Conservation (phyloP, 1,140 invertebrate species). For the Temnothorax curvispinosus region DNA sequence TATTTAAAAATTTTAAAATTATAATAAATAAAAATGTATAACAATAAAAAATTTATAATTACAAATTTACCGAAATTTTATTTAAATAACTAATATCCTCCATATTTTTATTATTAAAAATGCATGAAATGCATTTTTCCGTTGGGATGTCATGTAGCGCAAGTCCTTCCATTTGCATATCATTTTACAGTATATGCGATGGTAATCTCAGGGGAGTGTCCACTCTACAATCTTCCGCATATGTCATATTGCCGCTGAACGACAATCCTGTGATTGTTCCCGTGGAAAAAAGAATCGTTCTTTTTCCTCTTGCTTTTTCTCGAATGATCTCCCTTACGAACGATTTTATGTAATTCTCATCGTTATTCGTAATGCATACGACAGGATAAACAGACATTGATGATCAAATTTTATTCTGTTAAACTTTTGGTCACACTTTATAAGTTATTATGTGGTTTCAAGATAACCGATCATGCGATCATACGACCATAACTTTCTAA, state of each 20-base stretch:
- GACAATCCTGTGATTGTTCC: slow-evolving; percentile 39
- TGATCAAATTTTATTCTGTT: neutral
- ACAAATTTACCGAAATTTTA: slow-evolving; percentile 3
- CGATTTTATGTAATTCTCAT: neutral
- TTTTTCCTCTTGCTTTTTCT: slow-evolving; percentile 8
- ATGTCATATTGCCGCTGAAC: slow-evolving; percentile 46
- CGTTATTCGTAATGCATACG: neutral
- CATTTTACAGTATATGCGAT: slow-evolving; percentile 36
- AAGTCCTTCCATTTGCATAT: slow-evolving; percentile 50
- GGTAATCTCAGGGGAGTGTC: slow-evolving; percentile 49
- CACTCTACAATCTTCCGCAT: slow-evolving; percentile 29
- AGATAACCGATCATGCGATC: neutral
- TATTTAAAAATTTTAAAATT: neutral
- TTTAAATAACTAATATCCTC: slow-evolving; percentile 40
- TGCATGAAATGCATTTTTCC: slow-evolving; percentile 56
- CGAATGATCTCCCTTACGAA: neutral
- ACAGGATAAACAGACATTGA: neutral
- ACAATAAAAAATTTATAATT: neutral
- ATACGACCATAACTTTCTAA: neutral
- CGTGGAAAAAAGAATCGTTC: neutral
- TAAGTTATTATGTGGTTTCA: neutral
- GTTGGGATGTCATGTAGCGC: neutral
- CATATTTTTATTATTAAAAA: slow-evolving; percentile 59
- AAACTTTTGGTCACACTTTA: neutral
- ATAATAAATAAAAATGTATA: neutral